These are phyloP conservation scores for Pseudachorutes palmiensis DNA, from an alignment of 1,140 invertebrate genomes.

Conservation along the genomic window DNA sequence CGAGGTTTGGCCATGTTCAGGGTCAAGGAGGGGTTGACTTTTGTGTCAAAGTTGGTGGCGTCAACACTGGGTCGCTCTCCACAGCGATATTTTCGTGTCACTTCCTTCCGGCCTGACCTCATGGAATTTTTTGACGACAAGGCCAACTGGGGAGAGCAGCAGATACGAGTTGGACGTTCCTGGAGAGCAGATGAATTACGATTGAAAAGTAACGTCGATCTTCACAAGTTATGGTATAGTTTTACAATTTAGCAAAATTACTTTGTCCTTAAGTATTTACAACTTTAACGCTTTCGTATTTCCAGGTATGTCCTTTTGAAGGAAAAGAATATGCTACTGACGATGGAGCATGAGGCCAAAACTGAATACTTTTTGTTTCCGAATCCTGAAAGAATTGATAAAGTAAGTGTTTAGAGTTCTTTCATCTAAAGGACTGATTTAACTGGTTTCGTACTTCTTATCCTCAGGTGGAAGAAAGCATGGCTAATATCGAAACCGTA, in stretches of 20 bases:
- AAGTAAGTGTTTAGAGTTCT: slow-evolving; percentile 51
- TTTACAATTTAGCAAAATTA: neutral
- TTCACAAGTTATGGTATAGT: slow-evolving; percentile 91
- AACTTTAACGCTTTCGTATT: neutral
- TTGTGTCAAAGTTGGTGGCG: neutral
- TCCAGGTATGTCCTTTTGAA: slow-evolving; percentile 82
- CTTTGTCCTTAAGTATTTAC: neutral
- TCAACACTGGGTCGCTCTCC: neutral
- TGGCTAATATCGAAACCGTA: slow-evolving; percentile 87
- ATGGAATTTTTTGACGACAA: slow-evolving; percentile 90
- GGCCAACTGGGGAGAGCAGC: slow-evolving; percentile 71
- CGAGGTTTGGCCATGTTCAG: no score
- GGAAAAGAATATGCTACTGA: slow-evolving; percentile 93
- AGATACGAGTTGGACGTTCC: slow-evolving; percentile 72
- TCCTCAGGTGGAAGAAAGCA: slow-evolving; percentile 70
- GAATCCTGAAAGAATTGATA: slow-evolving; percentile 89
- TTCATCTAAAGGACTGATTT: neutral
- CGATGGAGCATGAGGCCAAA: slow-evolving; percentile 83
- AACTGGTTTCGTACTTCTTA: neutral
- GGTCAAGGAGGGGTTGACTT: no score
- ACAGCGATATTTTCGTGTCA: neutral
- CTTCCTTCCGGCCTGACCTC: slow-evolving; percentile 37
- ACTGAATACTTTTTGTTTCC: slow-evolving; percentile 66
- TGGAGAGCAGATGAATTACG: slow-evolving; percentile 87
- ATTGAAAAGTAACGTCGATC: slow-evolving; percentile 89